Evolutionary conservation across 2,113 vertebrate genomes (phyloP).

Genomic region (Chlorocebus sabaeus): DNA sequence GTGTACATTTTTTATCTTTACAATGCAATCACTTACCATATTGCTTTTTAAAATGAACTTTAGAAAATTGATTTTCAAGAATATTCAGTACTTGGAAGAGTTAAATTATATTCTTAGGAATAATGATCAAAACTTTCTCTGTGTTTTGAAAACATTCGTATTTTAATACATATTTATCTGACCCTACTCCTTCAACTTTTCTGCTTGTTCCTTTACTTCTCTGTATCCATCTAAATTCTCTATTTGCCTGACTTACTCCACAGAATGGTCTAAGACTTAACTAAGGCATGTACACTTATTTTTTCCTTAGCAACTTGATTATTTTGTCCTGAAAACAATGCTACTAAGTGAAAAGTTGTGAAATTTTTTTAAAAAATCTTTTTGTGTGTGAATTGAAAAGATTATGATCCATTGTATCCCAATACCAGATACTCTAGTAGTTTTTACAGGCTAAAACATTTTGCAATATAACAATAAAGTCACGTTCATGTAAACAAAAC

Average conservation of each 20-base stretch:
- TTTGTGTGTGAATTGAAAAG: neutral
- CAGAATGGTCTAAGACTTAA: neutral
- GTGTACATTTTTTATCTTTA: neutral
- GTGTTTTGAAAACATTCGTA: neutral
- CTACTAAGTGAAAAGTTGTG: neutral
- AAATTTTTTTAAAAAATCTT: neutral
- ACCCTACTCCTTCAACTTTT: neutral
- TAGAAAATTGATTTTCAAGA: neutral
- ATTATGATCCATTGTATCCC: neutral
- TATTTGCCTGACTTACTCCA: neutral
- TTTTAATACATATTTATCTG: neutral
- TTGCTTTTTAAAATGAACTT: constrained; percentile 16
- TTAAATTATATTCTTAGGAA: neutral
- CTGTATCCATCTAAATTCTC: neutral
- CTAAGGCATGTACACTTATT: neutral
- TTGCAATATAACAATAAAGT: neutral
- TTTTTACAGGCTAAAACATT: constrained; percentile 8
- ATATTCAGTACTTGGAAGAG: neutral
- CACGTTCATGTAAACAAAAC: neutral
- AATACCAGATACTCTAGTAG: neutral
- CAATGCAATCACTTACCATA: neutral
- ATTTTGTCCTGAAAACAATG: neutral
- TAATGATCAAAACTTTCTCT: neutral
- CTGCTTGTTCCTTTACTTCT: neutral
- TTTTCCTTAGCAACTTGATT: neutral